Evolutionary conservation across 2,888 invertebrate genomes (phyloP).

Genomic region (Coelopa pilipes): DNA sequence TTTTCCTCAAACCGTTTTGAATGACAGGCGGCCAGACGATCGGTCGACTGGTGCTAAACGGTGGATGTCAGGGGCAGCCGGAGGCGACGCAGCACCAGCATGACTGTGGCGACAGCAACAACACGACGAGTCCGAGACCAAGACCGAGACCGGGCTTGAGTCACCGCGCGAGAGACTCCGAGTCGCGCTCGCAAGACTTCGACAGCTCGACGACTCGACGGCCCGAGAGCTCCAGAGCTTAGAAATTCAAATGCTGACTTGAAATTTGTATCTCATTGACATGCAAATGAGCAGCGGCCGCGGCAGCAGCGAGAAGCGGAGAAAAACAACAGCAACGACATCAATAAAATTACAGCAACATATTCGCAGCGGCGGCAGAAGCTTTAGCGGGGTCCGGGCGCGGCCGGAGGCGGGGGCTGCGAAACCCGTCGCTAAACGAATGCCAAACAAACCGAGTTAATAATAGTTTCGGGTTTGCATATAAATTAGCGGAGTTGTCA

Average conservation of each 20-base stretch:
- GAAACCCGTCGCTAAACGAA: conserved; percentile 15
- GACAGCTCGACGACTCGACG: neutral
- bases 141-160: too few relatives aligned
- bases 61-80: conserved; percentile 1
- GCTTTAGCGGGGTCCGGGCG: neutral
- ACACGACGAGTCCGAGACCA: too few relatives aligned
- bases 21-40: too few relatives aligned
- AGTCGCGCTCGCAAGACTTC: too few relatives aligned
- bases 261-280: conserved; percentile 25
- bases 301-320: conserved; percentile 6
- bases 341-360: neutral
- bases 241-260: conserved; percentile 6
- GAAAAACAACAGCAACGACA: neutral
- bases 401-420: neutral
- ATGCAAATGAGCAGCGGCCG: conserved; percentile 22
- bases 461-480: conserved; percentile 18
- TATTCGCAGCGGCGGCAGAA: neutral
- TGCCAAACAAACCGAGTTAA: neutral
- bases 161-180: too few relatives aligned
- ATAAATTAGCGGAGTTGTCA: neutral
- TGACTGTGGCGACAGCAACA: neutral
- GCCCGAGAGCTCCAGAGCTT: conserved; percentile 8
- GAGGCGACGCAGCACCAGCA: too few relatives aligned
- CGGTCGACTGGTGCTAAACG: neutral
- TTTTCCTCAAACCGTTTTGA: neutral